Base-by-base conservation (phyloP, 53 echinoderm and acorn worm species). In the Arbacia lixula region DNA sequence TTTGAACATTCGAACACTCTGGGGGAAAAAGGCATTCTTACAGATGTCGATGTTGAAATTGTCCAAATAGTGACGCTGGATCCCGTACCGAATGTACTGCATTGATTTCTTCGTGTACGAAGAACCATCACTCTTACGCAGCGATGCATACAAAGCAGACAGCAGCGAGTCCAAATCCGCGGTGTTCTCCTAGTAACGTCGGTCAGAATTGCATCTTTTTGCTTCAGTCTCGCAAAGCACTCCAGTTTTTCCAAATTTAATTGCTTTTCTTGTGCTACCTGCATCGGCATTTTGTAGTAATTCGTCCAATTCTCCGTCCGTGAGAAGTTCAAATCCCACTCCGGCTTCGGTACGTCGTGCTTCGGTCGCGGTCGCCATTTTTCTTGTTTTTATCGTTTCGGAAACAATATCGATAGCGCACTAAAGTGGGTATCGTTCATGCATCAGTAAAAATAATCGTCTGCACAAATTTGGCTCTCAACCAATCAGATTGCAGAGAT, bases 31-130 rank as follows among this genome's bases (percentile, higher is more conserved):
- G 3, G 60, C 24, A 35, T 60, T 39, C 43, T 71, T 71, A 42
- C 71, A 71, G 26, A 71, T 71, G 41, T 71, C 41, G 25, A 71
- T 25, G 22, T 71, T 71, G 46, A 17, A 71, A 24, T 71, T 71
- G 46, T 39, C 71, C 3, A 71, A 42, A 60, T 35, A 78, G 61
- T 60, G 61, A 58, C 61, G 40, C 29, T 78, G 78, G 11, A 78
- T 56, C 34, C 61, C 60, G 57, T 78, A 78, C 20, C 60, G 78
- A 78, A 78, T 78, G 78, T 78, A 78, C 37, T 60, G 78, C 60
- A 78, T 38, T 19, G 78, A 60, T 1, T 69, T 65, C n/a, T 65
- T 28, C 11, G 34, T 65, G 38, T 67, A 67, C 37, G 8, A 24
- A n/a, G 67, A 67, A 67, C 67, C 39, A 67, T 67, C 67, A 12